These are phyloP conservation scores for Latrodectus geometricus DNA, from an alignment of 1,140 invertebrate species.

Conservation along the genomic window DNA sequence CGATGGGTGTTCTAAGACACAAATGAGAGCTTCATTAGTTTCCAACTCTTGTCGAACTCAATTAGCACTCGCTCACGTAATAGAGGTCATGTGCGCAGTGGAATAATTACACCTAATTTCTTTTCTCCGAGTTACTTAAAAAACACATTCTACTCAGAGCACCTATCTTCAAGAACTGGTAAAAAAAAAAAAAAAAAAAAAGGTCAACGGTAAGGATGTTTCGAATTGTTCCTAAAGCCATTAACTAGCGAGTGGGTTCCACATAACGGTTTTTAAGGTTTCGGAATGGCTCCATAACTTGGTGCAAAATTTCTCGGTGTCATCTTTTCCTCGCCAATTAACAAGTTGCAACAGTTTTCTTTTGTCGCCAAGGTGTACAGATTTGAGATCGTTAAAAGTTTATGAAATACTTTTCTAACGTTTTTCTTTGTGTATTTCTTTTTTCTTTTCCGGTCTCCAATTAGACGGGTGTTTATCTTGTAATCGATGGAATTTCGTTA, in stretches of 20 bases:
- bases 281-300: not conserved
- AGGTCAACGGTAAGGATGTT: slow-evolving; percentile 4
- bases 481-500: not conserved
- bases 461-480: not conserved
- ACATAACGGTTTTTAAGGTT: slow-evolving; percentile 1
- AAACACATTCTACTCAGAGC: not conserved
- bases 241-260: slow-evolving; percentile 3
- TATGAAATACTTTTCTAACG: not conserved
- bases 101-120: slow-evolving; percentile 8
- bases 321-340: slow-evolving; percentile 23
- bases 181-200: not conserved
- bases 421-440: not conserved
- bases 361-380: slow-evolving; percentile 10
- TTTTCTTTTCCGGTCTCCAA: not conserved
- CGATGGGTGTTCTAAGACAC: too few species aligned
- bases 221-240: slow-evolving; percentile 29
- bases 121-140: not conserved
- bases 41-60: not conserved
- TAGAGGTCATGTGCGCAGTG: not conserved
- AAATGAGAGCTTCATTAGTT: not conserved
- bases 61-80: not conserved
- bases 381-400: slow-evolving; percentile 8
- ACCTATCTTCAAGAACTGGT: not conserved
- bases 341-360: not conserved
- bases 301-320: slow-evolving; percentile 29